Conservation (phyloP, 2,888 invertebrate genomes). For the Acanthopleura granulata region DNA sequence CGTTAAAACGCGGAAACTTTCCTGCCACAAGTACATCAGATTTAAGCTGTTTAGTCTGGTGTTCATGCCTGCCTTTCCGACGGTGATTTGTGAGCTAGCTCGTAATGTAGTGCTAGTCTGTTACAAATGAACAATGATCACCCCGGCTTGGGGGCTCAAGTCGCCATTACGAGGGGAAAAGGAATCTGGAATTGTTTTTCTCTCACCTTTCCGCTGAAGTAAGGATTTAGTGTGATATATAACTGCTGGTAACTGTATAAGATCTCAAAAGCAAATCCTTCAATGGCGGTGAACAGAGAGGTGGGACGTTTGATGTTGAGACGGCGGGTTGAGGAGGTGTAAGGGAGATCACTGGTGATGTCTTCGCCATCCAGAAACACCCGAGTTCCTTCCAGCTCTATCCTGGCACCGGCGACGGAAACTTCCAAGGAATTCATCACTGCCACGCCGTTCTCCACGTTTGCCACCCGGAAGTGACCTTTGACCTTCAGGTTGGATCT, state of each 20-base stretch:
- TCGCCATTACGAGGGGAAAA: no score
- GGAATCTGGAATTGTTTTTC: no score
- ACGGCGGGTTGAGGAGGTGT: conserved; percentile 8
- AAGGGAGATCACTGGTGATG: conserved; percentile 14
- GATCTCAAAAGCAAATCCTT: conserved; percentile 42
- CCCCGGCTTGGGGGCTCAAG: no score
- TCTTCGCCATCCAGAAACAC: background rate
- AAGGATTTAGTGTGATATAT: conserved; percentile 42
- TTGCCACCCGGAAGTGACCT: background rate
- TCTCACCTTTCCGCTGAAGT: conserved; percentile 35
- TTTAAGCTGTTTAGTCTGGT: no score
- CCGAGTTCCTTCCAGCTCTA: background rate
- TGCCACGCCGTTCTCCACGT: background rate
- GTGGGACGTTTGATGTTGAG: conserved; percentile 44
- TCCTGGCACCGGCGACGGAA: background rate
- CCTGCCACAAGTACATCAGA: no score
- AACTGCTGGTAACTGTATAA: background rate
- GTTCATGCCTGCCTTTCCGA: no score
- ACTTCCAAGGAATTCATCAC: background rate
- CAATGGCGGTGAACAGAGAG: conserved; percentile 35
- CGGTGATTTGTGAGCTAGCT: no score
- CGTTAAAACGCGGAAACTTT: no score
- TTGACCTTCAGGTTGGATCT: background rate
- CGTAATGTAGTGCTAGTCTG: no score
- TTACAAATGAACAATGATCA: no score